Evolutionary conservation across 2,888 invertebrate genomes (phyloP).

Genomic region (Macaria notata): DNA sequence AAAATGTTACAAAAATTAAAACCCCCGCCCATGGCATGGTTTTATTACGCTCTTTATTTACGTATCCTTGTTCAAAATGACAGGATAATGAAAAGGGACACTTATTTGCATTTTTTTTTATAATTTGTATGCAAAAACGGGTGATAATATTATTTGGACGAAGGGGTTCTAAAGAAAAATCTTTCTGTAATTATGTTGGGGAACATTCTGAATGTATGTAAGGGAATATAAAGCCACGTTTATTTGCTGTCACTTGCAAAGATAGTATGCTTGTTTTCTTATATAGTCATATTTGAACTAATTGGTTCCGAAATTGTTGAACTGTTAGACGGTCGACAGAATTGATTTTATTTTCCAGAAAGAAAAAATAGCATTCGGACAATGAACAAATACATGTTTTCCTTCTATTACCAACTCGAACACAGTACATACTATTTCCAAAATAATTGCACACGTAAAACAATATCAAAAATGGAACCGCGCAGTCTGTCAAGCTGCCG

Average conservation of each 20-base stretch:
- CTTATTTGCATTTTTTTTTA: conserved; percentile 31
- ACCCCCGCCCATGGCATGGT: conserved; percentile 52
- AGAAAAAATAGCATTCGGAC: too few relatives aligned
- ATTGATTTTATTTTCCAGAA: too few relatives aligned
- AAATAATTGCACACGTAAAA: conserved; percentile 22
- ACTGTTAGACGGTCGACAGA: too few relatives aligned
- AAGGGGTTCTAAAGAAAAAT: background rate
- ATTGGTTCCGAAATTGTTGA: too few relatives aligned
- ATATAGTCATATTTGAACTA: too few relatives aligned
- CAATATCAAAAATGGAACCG: conserved; percentile 48
- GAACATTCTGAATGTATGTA: too few relatives aligned
- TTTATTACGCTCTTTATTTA: conserved; percentile 47
- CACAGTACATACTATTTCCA: background rate
- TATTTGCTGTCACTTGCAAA: too few relatives aligned
- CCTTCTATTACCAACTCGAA: too few relatives aligned
- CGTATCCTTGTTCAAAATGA: conserved; percentile 34
- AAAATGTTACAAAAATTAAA: conserved; percentile 33
- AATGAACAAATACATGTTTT: too few relatives aligned
- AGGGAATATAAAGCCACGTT: too few relatives aligned
- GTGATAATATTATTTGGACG: conserved; percentile 12
- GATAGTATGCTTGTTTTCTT: too few relatives aligned
- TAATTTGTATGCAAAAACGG: conserved; percentile 14
- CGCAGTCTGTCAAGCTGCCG: conserved; percentile 42
- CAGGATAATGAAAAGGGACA: conserved; percentile 40
- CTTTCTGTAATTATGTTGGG: too few relatives aligned